phyloP scores from a whole-genome alignment of 2,113 vertebrate genomes.

The Pachypanchax playfairii region DNA sequence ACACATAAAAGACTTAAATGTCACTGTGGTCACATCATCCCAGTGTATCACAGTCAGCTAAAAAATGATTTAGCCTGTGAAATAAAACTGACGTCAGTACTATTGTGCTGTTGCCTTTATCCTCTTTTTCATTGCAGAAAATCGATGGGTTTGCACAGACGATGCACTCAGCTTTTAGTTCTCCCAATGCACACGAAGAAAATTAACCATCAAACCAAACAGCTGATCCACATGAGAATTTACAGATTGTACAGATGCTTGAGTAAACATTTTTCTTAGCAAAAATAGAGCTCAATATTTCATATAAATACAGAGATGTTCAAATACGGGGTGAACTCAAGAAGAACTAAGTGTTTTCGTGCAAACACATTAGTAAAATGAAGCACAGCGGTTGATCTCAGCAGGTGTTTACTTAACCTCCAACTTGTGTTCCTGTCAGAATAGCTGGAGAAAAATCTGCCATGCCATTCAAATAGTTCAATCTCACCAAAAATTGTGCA shows the following conservation, averaged over 20 bases:
- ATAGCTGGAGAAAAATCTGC: conserved; percentile 1
- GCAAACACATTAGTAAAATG: conserved; percentile 24
- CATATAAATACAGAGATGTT: not conserved
- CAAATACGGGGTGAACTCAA: conserved; percentile 1
- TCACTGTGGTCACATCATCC: not conserved
- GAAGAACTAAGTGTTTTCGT: conserved; percentile 9
- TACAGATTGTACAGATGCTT: not conserved
- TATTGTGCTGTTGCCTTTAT: conserved; percentile 1
- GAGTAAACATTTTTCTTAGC: not conserved
- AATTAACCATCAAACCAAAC: conserved; percentile 11
- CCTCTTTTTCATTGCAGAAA: conserved; percentile 23
- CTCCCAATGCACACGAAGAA: conserved; percentile 9
- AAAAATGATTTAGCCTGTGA: not conserved
- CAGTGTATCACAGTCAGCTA: not conserved
- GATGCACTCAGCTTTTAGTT: conserved; percentile 10
- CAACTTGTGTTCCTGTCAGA: not conserved
- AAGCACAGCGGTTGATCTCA: too few relatives aligned
- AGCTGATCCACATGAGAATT: conserved; percentile 16
- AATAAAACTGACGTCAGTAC: conserved; percentile 8
- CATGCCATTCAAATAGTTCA: not conserved
- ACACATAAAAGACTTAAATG: not conserved
- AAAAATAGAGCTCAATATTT: not conserved
- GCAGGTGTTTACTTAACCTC: conserved; percentile 19
- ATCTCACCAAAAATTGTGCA: not conserved
- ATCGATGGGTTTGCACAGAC: conserved; percentile 12